Conservation (phyloP, 2,797 vertebrate species). For the Falco biarmicus region DNA sequence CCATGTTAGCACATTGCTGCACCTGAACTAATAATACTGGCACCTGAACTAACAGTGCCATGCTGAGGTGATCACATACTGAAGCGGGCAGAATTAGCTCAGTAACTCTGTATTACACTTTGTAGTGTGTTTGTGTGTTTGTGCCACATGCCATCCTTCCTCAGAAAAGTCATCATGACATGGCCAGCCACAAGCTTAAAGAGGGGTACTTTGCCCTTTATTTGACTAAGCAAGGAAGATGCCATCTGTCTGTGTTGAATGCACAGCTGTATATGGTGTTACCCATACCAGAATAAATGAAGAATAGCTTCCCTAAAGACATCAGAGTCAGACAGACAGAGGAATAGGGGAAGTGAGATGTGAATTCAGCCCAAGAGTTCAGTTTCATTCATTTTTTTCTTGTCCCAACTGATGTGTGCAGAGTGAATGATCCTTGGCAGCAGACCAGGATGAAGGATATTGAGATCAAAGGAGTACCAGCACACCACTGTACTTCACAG, state of each 20-base stretch:
- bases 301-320: neutral
- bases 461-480: conserved; percentile 68
- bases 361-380: conserved; percentile 15
- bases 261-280: neutral
- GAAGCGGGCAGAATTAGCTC: neutral
- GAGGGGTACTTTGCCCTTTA: neutral
- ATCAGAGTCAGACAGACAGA: neutral
- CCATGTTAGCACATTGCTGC: conserved; percentile 1
- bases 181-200: neutral
- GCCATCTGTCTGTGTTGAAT: neutral
- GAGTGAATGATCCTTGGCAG: conserved; percentile 65
- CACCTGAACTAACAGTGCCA: conserved; percentile 62
- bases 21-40: conserved; percentile 48
- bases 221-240: neutral
- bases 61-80: conserved; percentile 5
- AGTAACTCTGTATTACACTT: neutral
- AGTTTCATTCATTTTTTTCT: conserved; percentile 41
- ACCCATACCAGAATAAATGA: neutral
- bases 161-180: conserved; percentile 17
- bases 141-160: conserved; percentile 15
- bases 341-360: conserved; percentile 11
- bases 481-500: conserved; percentile 41
- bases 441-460: conserved; percentile 53
- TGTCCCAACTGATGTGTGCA: conserved; percentile 20
- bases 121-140: neutral